These are phyloP conservation scores for Lymantria dispar DNA, from an alignment of 2,888 invertebrate genomes.

Conservation along the genomic window DNA sequence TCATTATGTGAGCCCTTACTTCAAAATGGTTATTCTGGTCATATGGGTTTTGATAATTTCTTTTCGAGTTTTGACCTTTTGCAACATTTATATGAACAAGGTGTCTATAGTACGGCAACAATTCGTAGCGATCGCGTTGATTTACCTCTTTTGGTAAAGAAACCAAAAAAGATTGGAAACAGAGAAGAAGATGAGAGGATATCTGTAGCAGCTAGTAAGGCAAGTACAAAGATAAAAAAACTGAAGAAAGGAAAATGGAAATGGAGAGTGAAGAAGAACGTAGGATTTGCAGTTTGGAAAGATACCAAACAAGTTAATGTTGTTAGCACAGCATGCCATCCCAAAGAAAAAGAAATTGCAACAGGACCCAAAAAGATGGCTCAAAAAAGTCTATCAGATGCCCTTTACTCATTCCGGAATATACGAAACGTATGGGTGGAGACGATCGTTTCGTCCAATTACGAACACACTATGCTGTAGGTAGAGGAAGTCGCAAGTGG, in stretches of 20 bases:
- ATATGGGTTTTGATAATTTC: slow-evolving; percentile 15
- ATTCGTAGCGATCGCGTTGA: slow-evolving; percentile 6
- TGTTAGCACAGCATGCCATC: slow-evolving; percentile 10
- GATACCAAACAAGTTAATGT: slow-evolving; percentile 10
- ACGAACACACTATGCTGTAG: slow-evolving; percentile 6
- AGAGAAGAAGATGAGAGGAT: slow-evolving; percentile 4
- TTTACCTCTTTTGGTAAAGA: slow-evolving; percentile 13
- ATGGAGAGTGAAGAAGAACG: slow-evolving; percentile 9
- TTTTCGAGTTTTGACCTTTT: slow-evolving; percentile 8
- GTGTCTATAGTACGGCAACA: slow-evolving; percentile 6
- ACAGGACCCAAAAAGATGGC: slow-evolving; percentile 20
- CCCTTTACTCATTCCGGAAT: slow-evolving; percentile 13
- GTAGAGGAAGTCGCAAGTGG: slow-evolving; percentile 7
- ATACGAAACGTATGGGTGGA: slow-evolving; percentile 2
- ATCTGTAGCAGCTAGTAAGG: neutral
- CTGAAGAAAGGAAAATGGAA: slow-evolving; percentile 8
- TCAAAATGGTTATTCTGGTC: slow-evolving; percentile 8
- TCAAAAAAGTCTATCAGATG: slow-evolving; percentile 9
- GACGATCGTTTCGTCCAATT: slow-evolving; percentile 3
- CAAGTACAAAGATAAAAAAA: neutral
- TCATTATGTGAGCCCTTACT: slow-evolving; percentile 9
- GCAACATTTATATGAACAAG: slow-evolving; percentile 9
- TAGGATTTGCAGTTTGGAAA: slow-evolving; percentile 12
- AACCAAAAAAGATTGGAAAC: slow-evolving; percentile 9
- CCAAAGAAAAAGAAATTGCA: slow-evolving; percentile 5